Evolutionary conservation across 1,140 invertebrate species (phyloP).

Genomic region (Ceratina calcarata): DNA sequence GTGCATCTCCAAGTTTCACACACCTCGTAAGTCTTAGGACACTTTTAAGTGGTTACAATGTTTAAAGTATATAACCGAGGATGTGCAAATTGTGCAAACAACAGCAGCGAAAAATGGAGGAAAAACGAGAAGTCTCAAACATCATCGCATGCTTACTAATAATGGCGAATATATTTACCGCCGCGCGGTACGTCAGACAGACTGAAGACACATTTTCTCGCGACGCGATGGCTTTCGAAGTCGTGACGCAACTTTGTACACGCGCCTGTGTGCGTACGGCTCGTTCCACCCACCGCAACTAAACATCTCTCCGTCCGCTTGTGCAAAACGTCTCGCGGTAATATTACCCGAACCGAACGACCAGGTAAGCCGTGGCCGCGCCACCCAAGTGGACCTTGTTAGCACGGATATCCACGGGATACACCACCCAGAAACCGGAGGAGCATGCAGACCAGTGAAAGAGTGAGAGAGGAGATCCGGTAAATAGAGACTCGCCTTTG

Average conservation of each 20-base stretch:
- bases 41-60: no score
- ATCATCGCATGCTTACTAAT: conserved; percentile 59
- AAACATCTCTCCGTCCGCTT: conserved; percentile 58
- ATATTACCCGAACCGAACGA: conserved; percentile 69
- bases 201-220: conserved; percentile 1
- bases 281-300: conserved; percentile 60
- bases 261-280: conserved; percentile 11
- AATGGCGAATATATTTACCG: conserved; percentile 57
- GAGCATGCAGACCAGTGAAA: conserved; percentile 49
- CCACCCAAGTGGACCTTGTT: conserved; percentile 78
- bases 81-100: not conserved
- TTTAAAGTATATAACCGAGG: not conserved
- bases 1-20: no score
- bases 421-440: conserved; percentile 73
- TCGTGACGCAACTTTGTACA: conserved; percentile 47
- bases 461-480: not conserved
- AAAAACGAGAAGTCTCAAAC: conserved; percentile 31
- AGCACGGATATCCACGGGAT: conserved; percentile 64
- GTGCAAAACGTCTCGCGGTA: conserved; percentile 65
- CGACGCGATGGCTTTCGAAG: not conserved
- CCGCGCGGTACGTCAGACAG: conserved; percentile 13
- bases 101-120: not conserved
- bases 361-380: conserved; percentile 57
- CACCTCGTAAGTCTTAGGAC: no score
- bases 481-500: conserved; percentile 61